These are phyloP conservation scores for Megalopta genalis DNA, from an alignment of 1,140 invertebrate genomes.

Conservation along the genomic window DNA sequence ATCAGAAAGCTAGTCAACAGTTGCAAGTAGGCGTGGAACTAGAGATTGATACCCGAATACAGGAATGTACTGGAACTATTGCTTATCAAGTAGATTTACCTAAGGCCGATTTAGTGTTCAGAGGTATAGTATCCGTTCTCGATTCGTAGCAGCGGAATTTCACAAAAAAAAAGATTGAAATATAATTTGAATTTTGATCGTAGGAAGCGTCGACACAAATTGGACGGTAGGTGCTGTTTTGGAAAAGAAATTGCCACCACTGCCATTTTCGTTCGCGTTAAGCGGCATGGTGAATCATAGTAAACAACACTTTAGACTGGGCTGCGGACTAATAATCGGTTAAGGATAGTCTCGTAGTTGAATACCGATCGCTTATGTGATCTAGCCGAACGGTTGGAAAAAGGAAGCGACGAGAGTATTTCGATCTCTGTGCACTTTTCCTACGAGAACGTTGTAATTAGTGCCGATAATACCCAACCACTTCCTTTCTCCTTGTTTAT, in stretches of 20 bases:
- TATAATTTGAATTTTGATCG: slow-evolving; percentile 60
- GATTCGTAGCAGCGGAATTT: background rate
- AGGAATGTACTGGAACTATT: slow-evolving; percentile 95
- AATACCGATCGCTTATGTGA: slow-evolving; percentile 20
- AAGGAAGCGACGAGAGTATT: slow-evolving; percentile 34
- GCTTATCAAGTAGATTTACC: slow-evolving; percentile 98
- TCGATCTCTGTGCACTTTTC: slow-evolving; percentile 14
- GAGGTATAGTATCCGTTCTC: slow-evolving; percentile 82
- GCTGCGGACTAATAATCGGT: slow-evolving; percentile 93
- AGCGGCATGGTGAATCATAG: slow-evolving; percentile 96
- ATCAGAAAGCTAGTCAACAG: slow-evolving; percentile 96
- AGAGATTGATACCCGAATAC: slow-evolving; percentile 91
- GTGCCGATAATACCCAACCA: slow-evolving; percentile 18
- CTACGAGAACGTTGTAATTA: slow-evolving; percentile 45
- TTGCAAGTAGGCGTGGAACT: slow-evolving; percentile 92
- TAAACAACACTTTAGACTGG: slow-evolving; percentile 93
- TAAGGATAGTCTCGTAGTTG: slow-evolving; percentile 75
- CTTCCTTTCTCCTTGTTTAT: slow-evolving; percentile 34
- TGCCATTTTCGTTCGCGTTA: slow-evolving; percentile 96
- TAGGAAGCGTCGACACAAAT: slow-evolving; percentile 95
- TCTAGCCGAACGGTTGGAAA: slow-evolving; percentile 27
- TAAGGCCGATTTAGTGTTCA: slow-evolving; percentile 96
- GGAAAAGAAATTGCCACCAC: slow-evolving; percentile 94
- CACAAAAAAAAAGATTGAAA: background rate
- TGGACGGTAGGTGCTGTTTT: slow-evolving; percentile 96